These are phyloP conservation scores for Harpagifer antarcticus DNA, from an alignment of 2,797 vertebrate species.

Conservation along the genomic window DNA sequence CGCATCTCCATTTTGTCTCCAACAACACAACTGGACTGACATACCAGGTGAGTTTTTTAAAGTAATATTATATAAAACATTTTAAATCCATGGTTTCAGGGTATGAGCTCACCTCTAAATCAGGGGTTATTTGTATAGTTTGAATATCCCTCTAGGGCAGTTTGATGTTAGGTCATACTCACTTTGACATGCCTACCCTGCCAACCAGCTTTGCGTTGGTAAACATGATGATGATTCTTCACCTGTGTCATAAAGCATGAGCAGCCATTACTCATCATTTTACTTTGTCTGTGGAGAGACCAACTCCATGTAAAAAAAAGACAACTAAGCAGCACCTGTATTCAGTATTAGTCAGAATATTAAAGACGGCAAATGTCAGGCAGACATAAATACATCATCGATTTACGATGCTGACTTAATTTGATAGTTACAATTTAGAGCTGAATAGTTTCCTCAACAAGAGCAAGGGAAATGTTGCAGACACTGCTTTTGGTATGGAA, in stretches of 20 bases:
- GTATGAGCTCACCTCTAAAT: not conserved
- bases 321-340: slow-evolving; percentile 46
- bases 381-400: slow-evolving; percentile 51
- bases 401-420: slow-evolving; percentile 20
- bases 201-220: slow-evolving; percentile 57
- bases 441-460: slow-evolving; percentile 10
- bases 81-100: not conserved
- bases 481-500: not conserved
- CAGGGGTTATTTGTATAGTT: slow-evolving; percentile 1
- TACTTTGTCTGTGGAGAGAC: slow-evolving; percentile 39
- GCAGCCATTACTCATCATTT: slow-evolving; percentile 74
- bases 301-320: slow-evolving; percentile 37
- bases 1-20: slow-evolving; percentile 95
- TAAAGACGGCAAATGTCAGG: slow-evolving; percentile 44
- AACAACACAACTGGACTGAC: slow-evolving; percentile 89
- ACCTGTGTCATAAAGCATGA: slow-evolving; percentile 60
- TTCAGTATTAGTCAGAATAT: slow-evolving; percentile 57
- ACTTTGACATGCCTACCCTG: slow-evolving; percentile 24
- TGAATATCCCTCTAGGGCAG: slow-evolving; percentile 8
- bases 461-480: not conserved
- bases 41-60: slow-evolving; percentile 88
- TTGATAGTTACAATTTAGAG: not conserved
- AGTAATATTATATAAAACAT: not conserved
- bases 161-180: slow-evolving; percentile 22
- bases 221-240: slow-evolving; percentile 58